These are phyloP conservation scores for Clarias laeviceps DNA, from an alignment of 2,797 vertebrate species.

Conservation along the genomic window DNA sequence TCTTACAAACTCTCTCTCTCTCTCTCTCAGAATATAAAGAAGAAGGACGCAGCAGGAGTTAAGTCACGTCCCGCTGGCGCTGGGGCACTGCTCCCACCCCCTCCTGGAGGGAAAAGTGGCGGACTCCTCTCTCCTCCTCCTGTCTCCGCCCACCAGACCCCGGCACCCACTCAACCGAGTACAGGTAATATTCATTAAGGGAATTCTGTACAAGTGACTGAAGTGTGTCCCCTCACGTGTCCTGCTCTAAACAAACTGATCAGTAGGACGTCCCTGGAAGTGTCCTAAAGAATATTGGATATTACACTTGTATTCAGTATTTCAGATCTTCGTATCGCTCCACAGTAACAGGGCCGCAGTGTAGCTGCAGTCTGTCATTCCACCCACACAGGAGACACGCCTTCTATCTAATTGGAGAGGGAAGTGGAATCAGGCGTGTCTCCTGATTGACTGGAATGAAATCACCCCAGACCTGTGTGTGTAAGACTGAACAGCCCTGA, in stretches of 20 bases:
- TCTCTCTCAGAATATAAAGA: conserved; percentile 84
- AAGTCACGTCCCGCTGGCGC: conserved; percentile 69
- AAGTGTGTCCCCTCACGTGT: background rate
- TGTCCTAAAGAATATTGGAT: background rate
- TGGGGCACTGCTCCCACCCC: conserved; percentile 83
- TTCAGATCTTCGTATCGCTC: background rate
- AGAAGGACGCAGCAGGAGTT: conserved; percentile 78
- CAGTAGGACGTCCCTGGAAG: background rate
- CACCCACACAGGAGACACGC: background rate
- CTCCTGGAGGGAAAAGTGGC: conserved; percentile 77
- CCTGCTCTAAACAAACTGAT: background rate
- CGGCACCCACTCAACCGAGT: conserved; percentile 60
- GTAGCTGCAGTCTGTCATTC: background rate
- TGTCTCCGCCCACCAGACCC: conserved; percentile 48
- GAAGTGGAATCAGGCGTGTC: background rate
- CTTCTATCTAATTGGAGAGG: background rate
- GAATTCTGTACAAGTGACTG: background rate
- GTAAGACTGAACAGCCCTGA: background rate
- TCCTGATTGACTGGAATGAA: background rate
- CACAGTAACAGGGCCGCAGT: background rate
- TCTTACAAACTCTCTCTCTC: background rate
- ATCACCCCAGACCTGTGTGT: background rate
- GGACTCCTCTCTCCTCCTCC: conserved; percentile 63
- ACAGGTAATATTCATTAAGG: conserved; percentile 69
- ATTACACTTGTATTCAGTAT: background rate